Percentiles rank a stretch among this genome's conserved stretches.
phyloP scores from a whole-genome alignment of 2,797 vertebrate species.

The Spea hammondii region DNA sequence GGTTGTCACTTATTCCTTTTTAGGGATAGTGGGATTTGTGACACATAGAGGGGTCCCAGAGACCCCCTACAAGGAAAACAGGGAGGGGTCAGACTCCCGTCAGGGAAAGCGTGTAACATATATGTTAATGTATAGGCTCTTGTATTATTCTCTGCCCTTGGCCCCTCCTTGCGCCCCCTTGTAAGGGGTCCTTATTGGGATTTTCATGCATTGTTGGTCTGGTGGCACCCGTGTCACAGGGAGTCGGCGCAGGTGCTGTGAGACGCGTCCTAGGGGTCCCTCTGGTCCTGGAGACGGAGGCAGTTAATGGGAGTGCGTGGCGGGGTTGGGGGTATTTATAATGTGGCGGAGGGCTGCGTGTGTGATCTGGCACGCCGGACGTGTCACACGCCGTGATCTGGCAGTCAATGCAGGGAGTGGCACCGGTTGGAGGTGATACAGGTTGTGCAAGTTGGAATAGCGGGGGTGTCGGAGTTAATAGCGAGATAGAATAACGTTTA shows the following conservation, averaged over 20 bases:
- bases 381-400: neutral
- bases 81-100: neutral
- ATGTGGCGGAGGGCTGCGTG: neutral
- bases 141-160: neutral
- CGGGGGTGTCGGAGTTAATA: neutral
- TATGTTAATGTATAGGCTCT: neutral
- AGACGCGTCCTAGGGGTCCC: too few relatives aligned
- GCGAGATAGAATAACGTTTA: too few relatives aligned
- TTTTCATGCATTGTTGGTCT: neutral
- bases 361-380: neutral
- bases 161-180: neutral
- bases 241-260: neutral
- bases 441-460: neutral
- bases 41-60: neutral
- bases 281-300: too few relatives aligned
- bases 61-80: neutral
- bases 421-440: neutral
- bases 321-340: neutral
- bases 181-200: neutral
- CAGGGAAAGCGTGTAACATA: neutral
- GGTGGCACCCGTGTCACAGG: neutral
- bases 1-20: too few relatives aligned
- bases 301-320: neutral
- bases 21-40: too few relatives aligned
- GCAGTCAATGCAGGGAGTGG: too few relatives aligned